phyloP scores from a whole-genome alignment of 2,888 invertebrate species.

The Coecobrya sp. region DNA sequence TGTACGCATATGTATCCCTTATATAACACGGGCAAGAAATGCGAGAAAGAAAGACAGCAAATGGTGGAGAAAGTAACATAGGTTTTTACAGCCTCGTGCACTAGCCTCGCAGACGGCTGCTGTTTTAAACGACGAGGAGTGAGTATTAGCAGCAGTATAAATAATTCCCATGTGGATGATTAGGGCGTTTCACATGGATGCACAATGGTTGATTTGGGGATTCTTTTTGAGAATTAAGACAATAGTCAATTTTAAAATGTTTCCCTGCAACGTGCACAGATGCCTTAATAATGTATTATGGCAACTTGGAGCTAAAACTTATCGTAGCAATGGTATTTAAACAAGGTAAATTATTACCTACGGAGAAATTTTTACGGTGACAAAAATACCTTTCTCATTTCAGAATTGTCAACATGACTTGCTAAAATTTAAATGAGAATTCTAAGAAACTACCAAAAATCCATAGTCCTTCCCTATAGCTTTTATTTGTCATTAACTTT shows the following conservation, averaged over 20 bases:
- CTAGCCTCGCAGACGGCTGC: neutral
- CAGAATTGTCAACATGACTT: neutral
- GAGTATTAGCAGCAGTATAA: constrained; percentile 15
- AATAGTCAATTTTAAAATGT: neutral
- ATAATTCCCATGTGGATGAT: constrained; percentile 63
- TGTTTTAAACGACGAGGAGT: neutral
- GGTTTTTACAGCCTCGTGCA: neutral
- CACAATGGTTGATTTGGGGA: constrained; percentile 56
- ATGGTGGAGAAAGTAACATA: neutral
- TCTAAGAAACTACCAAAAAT: neutral
- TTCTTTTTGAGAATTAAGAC: constrained; percentile 1
- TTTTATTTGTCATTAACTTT: neutral
- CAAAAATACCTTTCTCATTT: neutral
- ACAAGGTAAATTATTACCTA: neutral
- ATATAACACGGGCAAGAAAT: neutral
- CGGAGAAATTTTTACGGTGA: neutral
- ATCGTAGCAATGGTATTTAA: neutral
- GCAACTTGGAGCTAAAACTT: neutral
- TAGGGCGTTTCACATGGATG: constrained; percentile 22
- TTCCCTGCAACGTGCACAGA: neutral
- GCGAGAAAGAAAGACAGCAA: neutral
- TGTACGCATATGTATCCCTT: neutral
- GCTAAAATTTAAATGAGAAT: neutral
- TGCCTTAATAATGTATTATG: neutral
- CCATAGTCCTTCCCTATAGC: neutral